Conservation (phyloP, 2,797 vertebrate species). For the Eurystomus glaucurus region DNA sequence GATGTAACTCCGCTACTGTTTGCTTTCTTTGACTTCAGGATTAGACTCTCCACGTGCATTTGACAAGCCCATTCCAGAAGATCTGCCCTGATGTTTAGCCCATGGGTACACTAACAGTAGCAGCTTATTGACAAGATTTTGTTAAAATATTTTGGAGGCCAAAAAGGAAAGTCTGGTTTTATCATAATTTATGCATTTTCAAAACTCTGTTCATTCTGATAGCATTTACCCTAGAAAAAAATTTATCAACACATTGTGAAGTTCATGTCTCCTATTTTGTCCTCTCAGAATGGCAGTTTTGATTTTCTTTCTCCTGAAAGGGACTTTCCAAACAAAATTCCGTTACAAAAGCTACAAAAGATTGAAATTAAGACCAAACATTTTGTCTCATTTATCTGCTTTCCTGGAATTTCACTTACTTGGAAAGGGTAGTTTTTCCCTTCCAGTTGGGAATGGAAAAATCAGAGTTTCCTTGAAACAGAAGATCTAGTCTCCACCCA, state of each 20-base stretch:
- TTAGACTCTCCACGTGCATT: background rate
- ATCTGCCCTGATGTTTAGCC: background rate
- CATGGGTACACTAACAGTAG: background rate
- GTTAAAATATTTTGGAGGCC: background rate
- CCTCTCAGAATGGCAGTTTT: background rate
- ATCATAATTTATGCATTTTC: background rate
- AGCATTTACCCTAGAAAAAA: background rate
- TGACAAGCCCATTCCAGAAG: background rate
- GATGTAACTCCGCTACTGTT: background rate
- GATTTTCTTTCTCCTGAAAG: background rate
- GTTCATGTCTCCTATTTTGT: background rate
- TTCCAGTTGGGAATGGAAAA: constrained; percentile 34
- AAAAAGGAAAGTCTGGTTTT: background rate
- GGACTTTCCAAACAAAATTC: background rate
- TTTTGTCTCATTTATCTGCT: constrained; percentile 11
- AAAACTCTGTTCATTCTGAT: background rate
- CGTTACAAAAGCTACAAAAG: background rate
- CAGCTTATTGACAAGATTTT: background rate
- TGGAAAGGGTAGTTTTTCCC: constrained; percentile 2
- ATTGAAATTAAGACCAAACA: background rate
- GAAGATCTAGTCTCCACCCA: constrained; percentile 8
- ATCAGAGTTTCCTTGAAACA: constrained; percentile 43
- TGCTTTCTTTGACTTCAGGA: background rate
- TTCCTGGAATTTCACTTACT: constrained; percentile 44
- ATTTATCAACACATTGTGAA: background rate